phyloP scores from a whole-genome alignment of 2,888 invertebrate genomes.

The Amphimallon solstitiale region DNA sequence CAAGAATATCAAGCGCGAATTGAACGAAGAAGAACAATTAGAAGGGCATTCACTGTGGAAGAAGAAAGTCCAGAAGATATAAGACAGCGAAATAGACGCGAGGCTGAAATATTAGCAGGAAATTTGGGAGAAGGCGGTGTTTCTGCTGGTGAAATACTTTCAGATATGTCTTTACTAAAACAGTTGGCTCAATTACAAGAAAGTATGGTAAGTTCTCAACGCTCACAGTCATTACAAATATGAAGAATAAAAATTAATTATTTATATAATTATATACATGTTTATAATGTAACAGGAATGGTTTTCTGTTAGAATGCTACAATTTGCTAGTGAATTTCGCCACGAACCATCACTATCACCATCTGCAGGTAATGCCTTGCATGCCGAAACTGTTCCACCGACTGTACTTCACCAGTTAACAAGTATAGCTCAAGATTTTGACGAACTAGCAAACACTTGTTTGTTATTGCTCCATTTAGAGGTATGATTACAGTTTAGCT shows the following conservation, averaged over 20 bases:
- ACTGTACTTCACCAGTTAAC: conserved; percentile 72
- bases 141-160: conserved; percentile 84
- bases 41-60: conserved; percentile 69
- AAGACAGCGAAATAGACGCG: conserved; percentile 81
- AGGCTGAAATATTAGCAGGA: conserved; percentile 92
- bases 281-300: conserved; percentile 77
- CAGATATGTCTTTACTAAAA: conserved; percentile 83
- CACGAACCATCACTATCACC: conserved; percentile 64
- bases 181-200: conserved; percentile 92
- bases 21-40: conserved; percentile 57
- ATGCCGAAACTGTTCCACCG: conserved; percentile 63
- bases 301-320: conserved; percentile 76
- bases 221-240: background rate
- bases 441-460: conserved; percentile 90
- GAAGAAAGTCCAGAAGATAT: conserved; percentile 85
- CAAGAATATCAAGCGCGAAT: conserved; percentile 61
- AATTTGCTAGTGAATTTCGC: conserved; percentile 68
- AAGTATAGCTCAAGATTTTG: conserved; percentile 81
- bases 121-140: conserved; percentile 88
- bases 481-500: conserved; percentile 66
- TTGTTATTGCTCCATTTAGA: conserved; percentile 92
- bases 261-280: too few relatives aligned
- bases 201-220: conserved; percentile 75
- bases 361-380: conserved; percentile 26
- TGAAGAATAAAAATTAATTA: background rate